phyloP scores from a whole-genome alignment of 1,140 invertebrate genomes.

The Amyelois transitella region DNA sequence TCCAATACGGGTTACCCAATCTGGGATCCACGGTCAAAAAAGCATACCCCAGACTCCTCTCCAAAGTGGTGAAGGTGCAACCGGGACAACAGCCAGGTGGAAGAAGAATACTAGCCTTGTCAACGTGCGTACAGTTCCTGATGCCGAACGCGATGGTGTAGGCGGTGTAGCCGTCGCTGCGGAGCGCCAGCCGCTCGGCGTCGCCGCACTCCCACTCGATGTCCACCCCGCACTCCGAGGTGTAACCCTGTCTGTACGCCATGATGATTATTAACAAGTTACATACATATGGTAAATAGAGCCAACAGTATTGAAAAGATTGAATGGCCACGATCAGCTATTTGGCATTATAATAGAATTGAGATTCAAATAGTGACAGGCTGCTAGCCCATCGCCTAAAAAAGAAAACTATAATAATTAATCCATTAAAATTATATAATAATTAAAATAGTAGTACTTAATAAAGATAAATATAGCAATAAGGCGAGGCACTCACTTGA shows the following conservation, averaged over 20 bases:
- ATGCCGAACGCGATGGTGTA: conserved; percentile 99
- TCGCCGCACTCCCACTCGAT: conserved; percentile 91
- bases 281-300: neutral
- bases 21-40: too few species aligned
- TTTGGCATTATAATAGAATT: too few species aligned
- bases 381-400: too few species aligned
- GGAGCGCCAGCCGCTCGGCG: conserved; percentile 91
- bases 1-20: too few species aligned
- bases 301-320: too few species aligned
- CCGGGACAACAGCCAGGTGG: too few species aligned
- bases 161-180: conserved; percentile 87
- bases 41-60: too few species aligned
- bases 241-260: conserved; percentile 63
- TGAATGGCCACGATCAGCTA: neutral
- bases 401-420: neutral
- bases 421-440: neutral
- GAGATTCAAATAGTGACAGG: too few species aligned
- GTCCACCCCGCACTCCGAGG: conserved; percentile 40
- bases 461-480: too few species aligned
- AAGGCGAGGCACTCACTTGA: conserved; percentile 41
- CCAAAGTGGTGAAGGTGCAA: too few species aligned
- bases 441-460: too few species aligned
- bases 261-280: neutral
- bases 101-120: conserved; percentile 79
- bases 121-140: conserved; percentile 95